phyloP scores from a whole-genome alignment of 2,113 vertebrate species.

The Datnioides undecimradiatus region DNA sequence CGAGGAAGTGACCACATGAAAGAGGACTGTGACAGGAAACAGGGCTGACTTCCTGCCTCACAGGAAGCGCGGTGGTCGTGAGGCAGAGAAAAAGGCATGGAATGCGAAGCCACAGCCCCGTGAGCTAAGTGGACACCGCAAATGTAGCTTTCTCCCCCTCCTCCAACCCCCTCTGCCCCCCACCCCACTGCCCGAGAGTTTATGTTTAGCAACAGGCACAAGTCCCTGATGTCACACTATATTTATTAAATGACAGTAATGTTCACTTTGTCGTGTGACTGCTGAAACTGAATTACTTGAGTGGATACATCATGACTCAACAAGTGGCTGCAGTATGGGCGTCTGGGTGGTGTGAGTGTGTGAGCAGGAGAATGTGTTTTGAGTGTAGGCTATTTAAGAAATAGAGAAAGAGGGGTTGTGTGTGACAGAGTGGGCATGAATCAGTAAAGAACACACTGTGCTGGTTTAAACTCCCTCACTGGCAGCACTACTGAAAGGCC shows the following conservation, averaged over 20 bases:
- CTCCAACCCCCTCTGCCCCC: not conserved
- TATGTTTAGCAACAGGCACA: conserved; percentile 54
- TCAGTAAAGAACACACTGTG: conserved; percentile 77
- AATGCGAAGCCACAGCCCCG: conserved; percentile 62
- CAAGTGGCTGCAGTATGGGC: conserved; percentile 28
- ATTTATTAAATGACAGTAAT: conserved; percentile 43
- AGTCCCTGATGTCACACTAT: conserved; percentile 54
- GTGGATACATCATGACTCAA: conserved; percentile 40
- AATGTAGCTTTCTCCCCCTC: conserved; percentile 19
- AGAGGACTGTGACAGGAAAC: conserved; percentile 84
- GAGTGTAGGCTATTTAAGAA: conserved; percentile 52
- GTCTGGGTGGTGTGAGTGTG: conserved; percentile 23
- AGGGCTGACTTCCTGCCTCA: conserved; percentile 83
- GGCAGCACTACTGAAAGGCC: conserved; percentile 76
- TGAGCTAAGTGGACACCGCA: conserved; percentile 62
- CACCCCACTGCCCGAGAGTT: conserved; percentile 19
- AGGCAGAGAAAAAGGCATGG: conserved; percentile 72
- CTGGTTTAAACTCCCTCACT: conserved; percentile 66
- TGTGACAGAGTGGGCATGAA: conserved; percentile 63
- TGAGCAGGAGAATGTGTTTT: conserved; percentile 34
- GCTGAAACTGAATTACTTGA: conserved; percentile 34
- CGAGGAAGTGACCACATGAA: conserved; percentile 87
- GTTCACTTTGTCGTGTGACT: conserved; percentile 42
- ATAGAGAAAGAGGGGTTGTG: conserved; percentile 63
- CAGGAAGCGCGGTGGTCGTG: conserved; percentile 80